Percentiles rank a stretch among this genome's conserved stretches.
Conservation (phyloP, 2,888 invertebrate species). For the Dasysyrphus tricinctus region DNA sequence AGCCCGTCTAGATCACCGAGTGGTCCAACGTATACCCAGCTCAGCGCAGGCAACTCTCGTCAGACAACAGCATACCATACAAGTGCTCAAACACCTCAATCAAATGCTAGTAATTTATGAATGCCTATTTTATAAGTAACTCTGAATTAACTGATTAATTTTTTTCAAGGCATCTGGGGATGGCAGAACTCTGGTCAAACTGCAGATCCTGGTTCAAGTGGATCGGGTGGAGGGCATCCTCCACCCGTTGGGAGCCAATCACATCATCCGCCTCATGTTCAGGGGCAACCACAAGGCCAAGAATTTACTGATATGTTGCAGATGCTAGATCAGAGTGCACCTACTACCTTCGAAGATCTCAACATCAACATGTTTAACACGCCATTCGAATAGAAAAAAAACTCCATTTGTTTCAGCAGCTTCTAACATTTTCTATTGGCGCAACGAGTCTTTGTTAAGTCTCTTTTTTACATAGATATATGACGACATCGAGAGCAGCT, state of each 20-base stretch:
- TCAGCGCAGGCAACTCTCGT: slow-evolving; percentile 87
- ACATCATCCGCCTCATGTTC: slow-evolving; percentile 84
- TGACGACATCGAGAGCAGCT: slow-evolving; percentile 29
- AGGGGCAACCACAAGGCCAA: slow-evolving; percentile 87
- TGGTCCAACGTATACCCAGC: slow-evolving; percentile 92
- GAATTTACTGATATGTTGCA: slow-evolving; percentile 97
- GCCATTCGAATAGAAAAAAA: slow-evolving; percentile 86
- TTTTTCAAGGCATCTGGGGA: slow-evolving; percentile 88
- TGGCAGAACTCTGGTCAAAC: slow-evolving; percentile 87
- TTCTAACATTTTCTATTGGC: slow-evolving; percentile 34
- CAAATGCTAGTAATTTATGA: slow-evolving; percentile 64
- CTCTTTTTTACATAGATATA: slow-evolving; percentile 14
- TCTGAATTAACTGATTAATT: background rate
- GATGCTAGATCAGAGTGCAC: slow-evolving; percentile 93
- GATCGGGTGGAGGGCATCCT: slow-evolving; percentile 83
- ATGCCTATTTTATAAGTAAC: background rate
- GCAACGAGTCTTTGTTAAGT: slow-evolving; percentile 16
- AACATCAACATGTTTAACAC: slow-evolving; percentile 95
- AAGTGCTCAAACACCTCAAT: slow-evolving; percentile 80
- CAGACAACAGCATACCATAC: slow-evolving; percentile 85
- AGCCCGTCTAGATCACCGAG: slow-evolving; percentile 93
- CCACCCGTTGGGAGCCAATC: slow-evolving; percentile 82
- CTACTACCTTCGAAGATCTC: slow-evolving; percentile 94
- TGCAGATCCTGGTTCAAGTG: slow-evolving; percentile 84
- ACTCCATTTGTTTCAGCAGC: slow-evolving; percentile 28